Evolutionary conservation across 2,888 invertebrate genomes (phyloP).

Genomic region (Drosophila buzzatii): DNA sequence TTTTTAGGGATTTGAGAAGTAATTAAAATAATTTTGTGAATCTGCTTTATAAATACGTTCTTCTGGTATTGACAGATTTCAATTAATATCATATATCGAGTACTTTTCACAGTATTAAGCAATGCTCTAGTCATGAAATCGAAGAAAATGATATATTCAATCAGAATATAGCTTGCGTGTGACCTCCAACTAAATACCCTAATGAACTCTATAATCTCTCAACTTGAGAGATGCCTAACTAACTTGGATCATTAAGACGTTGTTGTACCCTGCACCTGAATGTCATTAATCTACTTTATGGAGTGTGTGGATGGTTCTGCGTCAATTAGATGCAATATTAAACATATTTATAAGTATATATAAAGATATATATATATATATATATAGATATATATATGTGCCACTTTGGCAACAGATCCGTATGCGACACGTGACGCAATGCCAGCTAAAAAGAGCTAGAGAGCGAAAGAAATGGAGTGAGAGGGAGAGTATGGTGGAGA

Average conservation of each 20-base stretch:
- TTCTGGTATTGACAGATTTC: not conserved
- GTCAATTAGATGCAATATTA: conserved; percentile 48
- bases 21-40: not conserved
- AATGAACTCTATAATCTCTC: conserved; percentile 14
- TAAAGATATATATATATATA: too few species aligned
- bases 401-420: conserved; percentile 37
- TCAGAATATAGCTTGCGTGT: conserved; percentile 3
- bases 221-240: conserved; percentile 13
- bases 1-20: not conserved
- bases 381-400: conserved; percentile 1
- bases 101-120: not conserved
- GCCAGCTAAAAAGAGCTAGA: not conserved
- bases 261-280: conserved; percentile 30
- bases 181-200: conserved; percentile 20
- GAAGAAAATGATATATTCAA: not conserved
- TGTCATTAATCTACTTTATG: conserved; percentile 37
- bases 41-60: not conserved
- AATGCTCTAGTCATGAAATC: not conserved
- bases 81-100: not conserved
- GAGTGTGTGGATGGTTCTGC: conserved; percentile 20
- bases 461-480: not conserved
- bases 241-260: conserved; percentile 28
- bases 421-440: conserved; percentile 40
- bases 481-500: not conserved
- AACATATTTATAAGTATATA: not conserved